Base-by-base conservation (phyloP, 2,888 invertebrate species). In the Amphipoea oculea region DNA sequence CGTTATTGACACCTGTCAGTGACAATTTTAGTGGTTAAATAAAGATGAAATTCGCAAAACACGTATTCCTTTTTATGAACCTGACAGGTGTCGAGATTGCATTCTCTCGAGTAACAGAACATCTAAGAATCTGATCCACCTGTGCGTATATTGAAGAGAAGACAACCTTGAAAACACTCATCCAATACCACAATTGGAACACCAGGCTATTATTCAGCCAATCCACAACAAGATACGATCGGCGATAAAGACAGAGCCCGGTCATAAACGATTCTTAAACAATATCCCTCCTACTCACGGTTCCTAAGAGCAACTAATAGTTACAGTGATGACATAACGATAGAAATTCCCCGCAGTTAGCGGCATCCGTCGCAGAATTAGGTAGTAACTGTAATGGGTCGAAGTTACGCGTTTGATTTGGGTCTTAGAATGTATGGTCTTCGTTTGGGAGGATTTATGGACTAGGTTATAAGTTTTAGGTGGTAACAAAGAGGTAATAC, bases 241-340 rank as follows among this genome's bases (percentile, higher is more conserved):
- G 14, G 62, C 65, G 80, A 85, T 85, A 85, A 85, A 84, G 67
- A 62, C 60, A 12, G 62, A 60, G 68, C 76, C 36, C 54, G 67
- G 78, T 78, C 80, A 84, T 84, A 88, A 87, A 86, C 81, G 81
- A 84, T 83, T 85, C 85, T 88, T 85, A 87, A 87, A 86, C 84
- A 89, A 85, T 89, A 86, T 88, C 84, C 85, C 83, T 88, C 85
- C 84, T 68, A 88, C 86, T 90, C 84, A 70, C 82, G 79, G 85
- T 73, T 82, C 83, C 81, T 88, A 87, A 86, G 85, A 82, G 80
- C 86, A 77, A 86, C 82, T 73, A 84, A 73, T 78, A 86, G 84
- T 89, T 89, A 90, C 89, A 91, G 89, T 90, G 87, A 91, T 93
- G 92, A 92, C 90, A 90, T 91, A 92, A 92, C 86, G 78, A 87